Conservation (phyloP, 2,797 vertebrate species). For the Chloroceryle inda region DNA sequence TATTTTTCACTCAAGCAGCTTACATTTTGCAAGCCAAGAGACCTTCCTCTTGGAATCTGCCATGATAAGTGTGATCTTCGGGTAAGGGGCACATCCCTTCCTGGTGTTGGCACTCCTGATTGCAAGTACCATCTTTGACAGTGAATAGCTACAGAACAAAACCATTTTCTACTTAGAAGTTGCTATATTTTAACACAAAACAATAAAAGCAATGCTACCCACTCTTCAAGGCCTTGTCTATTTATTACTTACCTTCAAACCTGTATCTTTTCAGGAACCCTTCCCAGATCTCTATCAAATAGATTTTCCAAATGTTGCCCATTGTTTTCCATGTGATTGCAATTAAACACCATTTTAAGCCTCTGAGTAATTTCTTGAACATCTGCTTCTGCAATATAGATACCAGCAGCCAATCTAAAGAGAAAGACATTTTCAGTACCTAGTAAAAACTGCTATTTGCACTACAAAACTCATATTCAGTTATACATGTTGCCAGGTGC, state of each 20-base stretch:
- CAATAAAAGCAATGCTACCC: background rate
- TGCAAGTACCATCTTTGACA: background rate
- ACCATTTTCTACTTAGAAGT: background rate
- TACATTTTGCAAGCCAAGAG: background rate
- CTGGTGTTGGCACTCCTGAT: background rate
- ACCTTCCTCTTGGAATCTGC: background rate
- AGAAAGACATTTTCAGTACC: background rate
- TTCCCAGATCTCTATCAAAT: background rate
- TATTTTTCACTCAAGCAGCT: constrained; percentile 34
- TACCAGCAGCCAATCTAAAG: background rate
- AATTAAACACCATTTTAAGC: background rate
- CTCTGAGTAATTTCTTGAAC: background rate
- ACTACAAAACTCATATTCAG: background rate
- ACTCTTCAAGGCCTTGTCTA: background rate
- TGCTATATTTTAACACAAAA: background rate
- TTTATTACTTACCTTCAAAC: background rate
- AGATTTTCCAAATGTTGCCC: background rate
- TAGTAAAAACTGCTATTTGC: background rate
- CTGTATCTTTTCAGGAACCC: background rate
- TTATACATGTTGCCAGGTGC: background rate
- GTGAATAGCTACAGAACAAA: background rate
- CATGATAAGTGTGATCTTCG: background rate
- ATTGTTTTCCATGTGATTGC: background rate
- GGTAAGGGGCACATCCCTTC: background rate
- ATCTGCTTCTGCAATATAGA: background rate